phyloP scores from a whole-genome alignment of 2,113 vertebrate genomes.

The Leucoraja erinaceus region DNA sequence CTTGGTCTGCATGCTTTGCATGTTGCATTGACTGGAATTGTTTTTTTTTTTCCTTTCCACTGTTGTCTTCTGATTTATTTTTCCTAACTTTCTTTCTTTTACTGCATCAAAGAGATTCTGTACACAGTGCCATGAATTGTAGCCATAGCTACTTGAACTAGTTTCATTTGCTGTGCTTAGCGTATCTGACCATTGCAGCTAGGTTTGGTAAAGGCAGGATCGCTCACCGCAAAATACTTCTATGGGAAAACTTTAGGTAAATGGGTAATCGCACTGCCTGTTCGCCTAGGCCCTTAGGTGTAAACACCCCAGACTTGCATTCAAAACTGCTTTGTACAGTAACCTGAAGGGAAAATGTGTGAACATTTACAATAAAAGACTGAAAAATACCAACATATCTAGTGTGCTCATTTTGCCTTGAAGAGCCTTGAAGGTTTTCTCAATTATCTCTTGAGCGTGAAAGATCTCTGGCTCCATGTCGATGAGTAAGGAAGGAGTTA shows the following conservation, averaged over 20 bases:
- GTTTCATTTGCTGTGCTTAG: neutral
- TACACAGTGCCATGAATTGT: neutral
- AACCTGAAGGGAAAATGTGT: constrained; percentile 36
- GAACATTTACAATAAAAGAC: constrained; percentile 37
- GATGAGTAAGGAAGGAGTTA: neutral
- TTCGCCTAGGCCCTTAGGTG: constrained; percentile 7
- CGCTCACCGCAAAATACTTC: constrained; percentile 2
- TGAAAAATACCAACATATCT: neutral
- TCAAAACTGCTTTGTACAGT: constrained; percentile 35
- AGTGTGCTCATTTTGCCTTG: neutral
- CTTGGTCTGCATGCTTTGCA: neutral
- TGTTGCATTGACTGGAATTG: neutral
- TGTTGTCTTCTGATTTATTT: neutral
- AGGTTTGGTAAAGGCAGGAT: constrained; percentile 3
- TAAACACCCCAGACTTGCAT: constrained; percentile 33
- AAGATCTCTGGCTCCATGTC: neutral
- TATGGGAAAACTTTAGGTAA: constrained; percentile 7
- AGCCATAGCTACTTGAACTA: neutral
- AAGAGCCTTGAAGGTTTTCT: neutral
- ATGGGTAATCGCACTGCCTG: neutral
- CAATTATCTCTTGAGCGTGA: neutral
- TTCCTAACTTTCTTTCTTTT: neutral
- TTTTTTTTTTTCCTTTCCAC: neutral
- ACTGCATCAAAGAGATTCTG: constrained; percentile 25
- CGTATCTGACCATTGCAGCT: neutral